Evolutionary conservation across 2,797 vertebrate species (phyloP), one percentile per base, ranked within the genome.

Genomic region (Myotis vivesi): DNA sequence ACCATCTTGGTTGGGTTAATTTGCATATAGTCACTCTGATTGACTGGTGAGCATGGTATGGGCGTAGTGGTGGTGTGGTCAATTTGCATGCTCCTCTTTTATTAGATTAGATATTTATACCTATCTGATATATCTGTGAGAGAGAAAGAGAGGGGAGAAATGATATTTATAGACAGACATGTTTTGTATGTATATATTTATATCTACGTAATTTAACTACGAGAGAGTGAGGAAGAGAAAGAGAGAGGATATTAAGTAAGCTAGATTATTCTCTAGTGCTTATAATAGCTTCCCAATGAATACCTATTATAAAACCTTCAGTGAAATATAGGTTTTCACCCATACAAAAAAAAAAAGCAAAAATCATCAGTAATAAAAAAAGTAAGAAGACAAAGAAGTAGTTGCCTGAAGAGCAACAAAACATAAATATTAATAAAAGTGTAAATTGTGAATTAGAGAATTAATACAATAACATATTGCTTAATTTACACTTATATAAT

Each of bases 401-500:
- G 51, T 69, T 64, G 22, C 16, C 33, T 22, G 17, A 85, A 36
- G 30, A 28, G 38, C 19, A 38, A 66, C 13, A 83, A 87, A 80
- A 5, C 11, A 55, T n/a, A 19, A n/a, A 94, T 71, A 62, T 90
- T 89, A 87, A 62, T 64, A 16, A 93, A 91, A 79, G 53, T 73
- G 1, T 13, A 66, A 87, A 66, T 80, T 73, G 69, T 62, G 23
- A 93, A 22, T 75, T 69, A 59, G 16, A 46, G 8, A 30, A n/a
- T 62, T 41, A 73, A 69, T 79, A 83, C 62, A 19, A 53, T 41
- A 75, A 46, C 38, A 66, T 22, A 51, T 36, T 77, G 8, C 36
- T 72, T 12, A 75, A 33, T 38, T 84, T 64, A 77, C 28, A 49
- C 66, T 81, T 73, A 77, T 9, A 16, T 25, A 46, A 53, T 55